Percentiles rank a stretch among this genome's conserved stretches.
Evolutionary conservation across 1,140 invertebrate species (phyloP).

Genomic region (Chironomus striatipennis): DNA sequence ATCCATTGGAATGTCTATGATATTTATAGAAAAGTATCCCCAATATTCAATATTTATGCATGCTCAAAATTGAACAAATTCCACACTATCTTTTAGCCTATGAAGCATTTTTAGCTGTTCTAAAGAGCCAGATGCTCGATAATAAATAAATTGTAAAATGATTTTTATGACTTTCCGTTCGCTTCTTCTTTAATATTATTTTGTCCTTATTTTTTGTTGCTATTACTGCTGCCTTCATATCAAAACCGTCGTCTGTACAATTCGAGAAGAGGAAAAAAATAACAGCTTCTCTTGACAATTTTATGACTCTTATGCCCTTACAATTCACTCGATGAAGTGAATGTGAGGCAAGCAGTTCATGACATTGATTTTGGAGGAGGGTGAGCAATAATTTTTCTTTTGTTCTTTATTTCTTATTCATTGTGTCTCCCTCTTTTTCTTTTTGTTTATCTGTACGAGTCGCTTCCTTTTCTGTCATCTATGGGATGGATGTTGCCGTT

Average conservation of each 20-base stretch:
- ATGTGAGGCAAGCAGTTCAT: not conserved
- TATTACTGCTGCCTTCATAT: no score
- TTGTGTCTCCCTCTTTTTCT: not conserved
- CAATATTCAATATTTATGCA: no score
- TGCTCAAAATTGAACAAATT: not conserved
- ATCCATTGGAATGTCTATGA: no score
- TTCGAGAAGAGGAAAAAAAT: not conserved
- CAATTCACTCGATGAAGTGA: not conserved
- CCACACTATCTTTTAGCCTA: not conserved
- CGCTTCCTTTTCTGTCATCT: not conserved
- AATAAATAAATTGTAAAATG: slow-evolving; percentile 23
- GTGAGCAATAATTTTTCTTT: not conserved
- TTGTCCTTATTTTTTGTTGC: not conserved
- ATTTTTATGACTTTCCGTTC: slow-evolving; percentile 19
- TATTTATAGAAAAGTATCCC: no score
- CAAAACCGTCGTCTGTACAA: not conserved
- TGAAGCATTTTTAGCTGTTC: not conserved
- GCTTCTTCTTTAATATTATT: not conserved
- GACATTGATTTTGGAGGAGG: slow-evolving; percentile 6
- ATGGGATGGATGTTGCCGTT: no score
- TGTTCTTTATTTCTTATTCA: not conserved
- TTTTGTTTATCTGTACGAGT: not conserved
- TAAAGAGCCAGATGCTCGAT: slow-evolving; percentile 3
- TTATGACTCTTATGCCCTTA: not conserved
- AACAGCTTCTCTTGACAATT: slow-evolving; percentile 16